These are phyloP conservation scores for Muscidifurax raptorellus DNA, from an alignment of 1,140 invertebrate species.

Conservation along the genomic window DNA sequence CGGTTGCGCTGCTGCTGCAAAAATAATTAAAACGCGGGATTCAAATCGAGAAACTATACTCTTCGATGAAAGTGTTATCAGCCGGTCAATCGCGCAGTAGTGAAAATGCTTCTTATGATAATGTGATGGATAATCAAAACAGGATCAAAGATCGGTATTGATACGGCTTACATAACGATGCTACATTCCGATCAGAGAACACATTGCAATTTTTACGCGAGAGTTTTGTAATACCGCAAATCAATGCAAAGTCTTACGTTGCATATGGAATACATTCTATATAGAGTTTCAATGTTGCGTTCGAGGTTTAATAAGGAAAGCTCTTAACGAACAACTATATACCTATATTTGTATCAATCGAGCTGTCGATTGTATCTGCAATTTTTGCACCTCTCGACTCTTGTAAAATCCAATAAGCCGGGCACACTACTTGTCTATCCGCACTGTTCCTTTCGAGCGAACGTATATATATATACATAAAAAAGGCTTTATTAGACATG, in stretches of 20 bases:
- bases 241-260: not conserved
- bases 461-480: not conserved
- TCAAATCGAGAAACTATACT: too few relatives aligned
- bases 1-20: too few relatives aligned
- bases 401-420: not conserved
- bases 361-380: not conserved
- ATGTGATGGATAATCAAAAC: not conserved
- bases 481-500: constrained; percentile 36
- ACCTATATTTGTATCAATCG: not conserved
- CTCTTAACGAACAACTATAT: not conserved
- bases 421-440: constrained; percentile 12
- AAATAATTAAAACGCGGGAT: too few relatives aligned
- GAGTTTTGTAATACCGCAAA: not conserved
- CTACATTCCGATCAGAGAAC: not conserved
- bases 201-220: not conserved
- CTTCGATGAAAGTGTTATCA: too few relatives aligned
- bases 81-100: too few relatives aligned
- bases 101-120: too few relatives aligned
- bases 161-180: not conserved
- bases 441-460: not conserved
- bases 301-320: not conserved
- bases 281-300: not conserved
- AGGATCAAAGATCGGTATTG: not conserved
- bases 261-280: not conserved
- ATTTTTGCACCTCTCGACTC: not conserved